phyloP scores from a whole-genome alignment of 2,797 vertebrate species.

The Lagodon rhomboides region DNA sequence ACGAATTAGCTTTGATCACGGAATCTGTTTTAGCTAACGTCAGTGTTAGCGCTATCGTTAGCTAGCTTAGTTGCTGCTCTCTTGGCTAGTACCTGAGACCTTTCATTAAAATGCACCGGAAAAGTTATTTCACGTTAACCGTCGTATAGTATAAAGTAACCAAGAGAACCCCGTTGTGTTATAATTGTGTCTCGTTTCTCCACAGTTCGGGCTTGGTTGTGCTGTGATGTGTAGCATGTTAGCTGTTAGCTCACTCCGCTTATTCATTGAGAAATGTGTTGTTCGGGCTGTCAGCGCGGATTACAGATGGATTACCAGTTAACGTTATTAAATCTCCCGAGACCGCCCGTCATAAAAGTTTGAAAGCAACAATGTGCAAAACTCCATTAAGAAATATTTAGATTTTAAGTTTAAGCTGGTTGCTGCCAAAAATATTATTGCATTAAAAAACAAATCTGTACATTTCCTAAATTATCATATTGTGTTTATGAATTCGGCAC shows the following conservation, averaged over 20 bases:
- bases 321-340: no score
- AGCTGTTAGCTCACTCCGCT: conserved; percentile 7
- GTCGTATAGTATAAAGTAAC: fast-evolving
- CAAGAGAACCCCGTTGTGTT: fast-evolving
- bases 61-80: conserved; percentile 10
- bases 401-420: no score
- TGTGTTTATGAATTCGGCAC: no score
- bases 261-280: background rate
- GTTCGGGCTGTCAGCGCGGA: no score
- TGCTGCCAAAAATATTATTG: no score
- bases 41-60: background rate
- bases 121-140: background rate
- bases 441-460: no score
- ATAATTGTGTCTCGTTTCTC: background rate
- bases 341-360: no score
- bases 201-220: fast-evolving
- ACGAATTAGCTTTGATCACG: background rate
- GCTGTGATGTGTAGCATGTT: background rate
- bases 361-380: no score
- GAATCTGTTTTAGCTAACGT: background rate
- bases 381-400: no score
- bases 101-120: background rate
- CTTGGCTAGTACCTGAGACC: background rate
- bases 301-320: background rate
- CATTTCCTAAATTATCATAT: no score